phyloP scores from a whole-genome alignment of 1,140 invertebrate species.

The Psilanteris sp. region DNA sequence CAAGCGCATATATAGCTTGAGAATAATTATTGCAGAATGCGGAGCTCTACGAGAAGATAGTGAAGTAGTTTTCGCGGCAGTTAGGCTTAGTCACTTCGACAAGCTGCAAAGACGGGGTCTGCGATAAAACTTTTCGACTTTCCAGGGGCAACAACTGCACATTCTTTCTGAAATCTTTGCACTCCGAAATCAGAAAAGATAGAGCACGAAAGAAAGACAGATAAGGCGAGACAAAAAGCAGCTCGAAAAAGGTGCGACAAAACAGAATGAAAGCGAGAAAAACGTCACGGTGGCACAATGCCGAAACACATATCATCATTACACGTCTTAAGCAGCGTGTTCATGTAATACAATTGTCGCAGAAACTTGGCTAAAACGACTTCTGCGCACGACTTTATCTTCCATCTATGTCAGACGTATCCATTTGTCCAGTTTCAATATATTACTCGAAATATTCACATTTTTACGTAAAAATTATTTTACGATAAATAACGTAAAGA shows the following conservation, averaged over 20 bases:
- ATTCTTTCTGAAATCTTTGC: conserved; percentile 14
- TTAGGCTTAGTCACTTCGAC: conserved; percentile 41
- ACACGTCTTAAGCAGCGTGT: conserved; percentile 23
- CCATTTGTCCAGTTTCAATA: too few relatives aligned
- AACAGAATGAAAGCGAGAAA: not conserved
- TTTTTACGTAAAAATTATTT: too few relatives aligned
- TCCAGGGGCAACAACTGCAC: conserved; percentile 32
- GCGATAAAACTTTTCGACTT: conserved; percentile 49
- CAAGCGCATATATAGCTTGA: conserved; percentile 19
- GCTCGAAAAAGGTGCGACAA: too few relatives aligned
- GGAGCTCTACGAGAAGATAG: conserved; percentile 19
- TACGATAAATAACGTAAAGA: too few relatives aligned
- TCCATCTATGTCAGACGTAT: conserved; percentile 13
- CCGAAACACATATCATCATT: conserved; percentile 38
- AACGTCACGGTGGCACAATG: conserved; percentile 10
- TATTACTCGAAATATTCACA: too few relatives aligned
- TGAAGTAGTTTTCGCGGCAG: conserved; percentile 40
- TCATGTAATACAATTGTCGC: conserved; percentile 34
- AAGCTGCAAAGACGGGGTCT: conserved; percentile 40
- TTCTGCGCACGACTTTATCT: conserved; percentile 15
- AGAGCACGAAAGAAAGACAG: too few relatives aligned
- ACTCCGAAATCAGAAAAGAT: not conserved
- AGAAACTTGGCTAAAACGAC: conserved; percentile 30
- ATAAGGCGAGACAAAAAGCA: too few relatives aligned
- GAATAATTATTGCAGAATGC: conserved; percentile 56